These are phyloP conservation scores for Enteromius argenteus DNA, from an alignment of 2,797 vertebrate genomes.

Conservation along the genomic window DNA sequence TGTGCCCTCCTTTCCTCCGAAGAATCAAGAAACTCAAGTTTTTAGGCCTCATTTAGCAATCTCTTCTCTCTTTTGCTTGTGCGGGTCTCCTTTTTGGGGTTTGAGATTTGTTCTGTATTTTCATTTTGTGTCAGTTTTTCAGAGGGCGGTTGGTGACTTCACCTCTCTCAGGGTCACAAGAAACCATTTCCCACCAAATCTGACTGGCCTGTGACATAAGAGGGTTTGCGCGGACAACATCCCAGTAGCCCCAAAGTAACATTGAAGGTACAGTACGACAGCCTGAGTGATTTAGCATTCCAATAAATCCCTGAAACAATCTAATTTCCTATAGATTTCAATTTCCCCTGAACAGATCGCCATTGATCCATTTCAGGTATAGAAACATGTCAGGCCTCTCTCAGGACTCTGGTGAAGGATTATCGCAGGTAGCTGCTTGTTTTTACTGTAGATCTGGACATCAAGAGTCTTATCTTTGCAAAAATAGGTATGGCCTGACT, in stretches of 20 bases:
- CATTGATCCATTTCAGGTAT: slow-evolving; percentile 81
- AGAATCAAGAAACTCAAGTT: slow-evolving; percentile 58
- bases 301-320: slow-evolving; percentile 79
- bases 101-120: neutral
- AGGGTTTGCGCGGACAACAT: slow-evolving; percentile 72
- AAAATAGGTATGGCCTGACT: slow-evolving; percentile 10
- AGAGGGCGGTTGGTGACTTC: slow-evolving; percentile 73
- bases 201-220: slow-evolving; percentile 70
- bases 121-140: slow-evolving; percentile 47
- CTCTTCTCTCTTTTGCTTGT: slow-evolving; percentile 14
- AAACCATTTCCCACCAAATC: slow-evolving; percentile 65
- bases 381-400: slow-evolving; percentile 75
- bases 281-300: slow-evolving; percentile 74
- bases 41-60: slow-evolving; percentile 43
- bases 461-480: slow-evolving; percentile 5
- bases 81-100: neutral
- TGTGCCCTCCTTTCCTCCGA: slow-evolving; percentile 65
- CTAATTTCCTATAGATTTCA: slow-evolving; percentile 84
- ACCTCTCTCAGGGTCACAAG: slow-evolving; percentile 66
- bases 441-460: slow-evolving; percentile 17
- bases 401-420: slow-evolving; percentile 58
- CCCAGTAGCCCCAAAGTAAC: slow-evolving; percentile 53
- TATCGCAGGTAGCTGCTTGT: slow-evolving; percentile 17
- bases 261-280: slow-evolving; percentile 65
- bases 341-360: slow-evolving; percentile 79